phyloP scores from a whole-genome alignment of 2,888 invertebrate species.

The Platycnemis pennipes region DNA sequence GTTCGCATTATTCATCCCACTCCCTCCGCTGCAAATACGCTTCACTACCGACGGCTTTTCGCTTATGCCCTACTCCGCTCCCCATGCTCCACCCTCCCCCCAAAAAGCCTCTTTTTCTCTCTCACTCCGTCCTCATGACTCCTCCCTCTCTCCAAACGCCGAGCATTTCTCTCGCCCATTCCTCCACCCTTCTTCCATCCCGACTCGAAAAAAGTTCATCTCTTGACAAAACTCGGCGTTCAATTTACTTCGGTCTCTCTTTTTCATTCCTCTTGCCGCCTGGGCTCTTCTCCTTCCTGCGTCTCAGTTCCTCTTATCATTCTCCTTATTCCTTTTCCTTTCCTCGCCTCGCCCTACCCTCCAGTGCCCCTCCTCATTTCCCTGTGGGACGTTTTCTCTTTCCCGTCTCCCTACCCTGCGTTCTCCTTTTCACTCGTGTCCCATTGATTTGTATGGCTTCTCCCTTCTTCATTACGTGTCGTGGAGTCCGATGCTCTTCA shows the following conservation, averaged over 20 bases:
- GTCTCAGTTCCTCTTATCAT: background rate
- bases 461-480: background rate
- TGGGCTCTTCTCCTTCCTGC: background rate
- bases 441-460: slow-evolving; percentile 26
- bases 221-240: slow-evolving; percentile 12
- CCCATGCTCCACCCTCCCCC: background rate
- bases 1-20: slow-evolving; percentile 40
- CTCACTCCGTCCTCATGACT: background rate
- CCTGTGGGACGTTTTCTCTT: background rate
- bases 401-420: background rate
- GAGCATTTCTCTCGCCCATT: no score
- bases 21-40: background rate
- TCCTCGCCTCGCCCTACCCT: background rate
- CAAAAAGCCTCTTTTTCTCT: background rate
- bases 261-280: background rate
- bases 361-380: background rate
- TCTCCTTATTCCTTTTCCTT: background rate
- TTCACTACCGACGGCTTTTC: background rate
- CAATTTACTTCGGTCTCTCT: slow-evolving; percentile 5
- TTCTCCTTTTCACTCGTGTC: background rate
- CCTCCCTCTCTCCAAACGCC: background rate
- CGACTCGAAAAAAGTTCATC: slow-evolving; percentile 9
- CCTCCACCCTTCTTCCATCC: background rate
- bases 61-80: background rate
- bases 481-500: background rate